Percentiles rank a stretch among this genome's conserved stretches.
phyloP scores from a whole-genome alignment of 1,140 invertebrate genomes.

The Bombus sibiricus region DNA sequence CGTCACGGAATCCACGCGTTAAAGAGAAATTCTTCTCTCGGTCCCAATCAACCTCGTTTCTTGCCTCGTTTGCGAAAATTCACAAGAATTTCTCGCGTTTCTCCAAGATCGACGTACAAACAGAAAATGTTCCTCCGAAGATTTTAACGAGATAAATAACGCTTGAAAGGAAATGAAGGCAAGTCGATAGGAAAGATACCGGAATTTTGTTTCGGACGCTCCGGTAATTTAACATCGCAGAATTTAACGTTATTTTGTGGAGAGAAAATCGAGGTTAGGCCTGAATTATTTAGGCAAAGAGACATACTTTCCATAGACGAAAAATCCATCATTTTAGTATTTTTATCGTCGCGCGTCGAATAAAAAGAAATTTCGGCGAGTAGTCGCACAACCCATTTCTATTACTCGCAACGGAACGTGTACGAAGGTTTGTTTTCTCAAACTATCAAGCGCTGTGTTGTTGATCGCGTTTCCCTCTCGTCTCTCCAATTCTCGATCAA shows the following conservation, averaged over 20 bases:
- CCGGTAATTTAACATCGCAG: neutral
- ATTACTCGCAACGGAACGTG: no score
- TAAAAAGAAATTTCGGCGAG: no score
- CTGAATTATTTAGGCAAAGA: no score
- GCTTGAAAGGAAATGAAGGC: neutral
- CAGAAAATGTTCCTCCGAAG: no score
- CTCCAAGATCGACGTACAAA: neutral
- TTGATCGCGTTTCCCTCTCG: neutral
- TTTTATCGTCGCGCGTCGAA: no score
- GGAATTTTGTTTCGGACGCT: neutral
- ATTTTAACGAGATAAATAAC: neutral
- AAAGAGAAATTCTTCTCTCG: constrained; percentile 15
- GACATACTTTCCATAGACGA: no score
- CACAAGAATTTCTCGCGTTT: no score
- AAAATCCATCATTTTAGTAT: no score
- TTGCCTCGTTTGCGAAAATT: constrained; percentile 15
- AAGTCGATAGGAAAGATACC: neutral
- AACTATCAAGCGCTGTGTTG: no score
- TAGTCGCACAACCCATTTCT: no score
- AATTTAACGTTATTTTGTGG: neutral
- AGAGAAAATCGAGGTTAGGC: neutral
- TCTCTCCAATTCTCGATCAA: neutral
- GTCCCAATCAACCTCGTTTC: neutral
- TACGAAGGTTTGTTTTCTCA: no score
- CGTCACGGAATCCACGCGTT: constrained; percentile 41